Evolutionary conservation across 64 coral and sea anemone species (phyloP).

Genomic region (Montipora capricornis): DNA sequence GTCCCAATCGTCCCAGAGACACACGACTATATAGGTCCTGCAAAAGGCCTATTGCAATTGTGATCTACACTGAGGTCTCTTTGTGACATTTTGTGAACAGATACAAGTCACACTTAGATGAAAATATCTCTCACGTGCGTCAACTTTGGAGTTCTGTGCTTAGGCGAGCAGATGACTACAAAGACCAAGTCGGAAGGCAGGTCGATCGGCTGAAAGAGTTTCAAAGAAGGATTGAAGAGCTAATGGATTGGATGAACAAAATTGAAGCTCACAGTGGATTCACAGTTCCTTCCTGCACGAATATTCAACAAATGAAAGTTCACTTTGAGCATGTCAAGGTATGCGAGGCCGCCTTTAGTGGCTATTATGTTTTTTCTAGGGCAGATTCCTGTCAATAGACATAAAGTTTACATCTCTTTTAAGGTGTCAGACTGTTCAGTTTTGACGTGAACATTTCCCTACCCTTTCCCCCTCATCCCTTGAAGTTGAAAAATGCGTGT

Average conservation of each 20-base stretch:
- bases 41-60: no score
- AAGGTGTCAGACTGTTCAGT: no score
- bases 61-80: no score
- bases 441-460: no score
- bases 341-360: neutral
- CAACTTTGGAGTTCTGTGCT: conserved; percentile 75
- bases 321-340: conserved; percentile 99
- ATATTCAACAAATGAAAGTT: conserved; percentile 88
- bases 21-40: no score
- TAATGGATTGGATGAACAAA: conserved; percentile 83
- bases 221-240: conserved; percentile 50
- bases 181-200: conserved; percentile 64
- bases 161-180: conserved; percentile 74
- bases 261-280: conserved; percentile 86
- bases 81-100: neutral
- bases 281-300: conserved; percentile 68
- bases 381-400: no score
- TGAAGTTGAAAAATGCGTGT: no score
- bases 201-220: conserved; percentile 77
- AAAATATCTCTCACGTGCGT: conserved; percentile 23
- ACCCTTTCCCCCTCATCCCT: no score
- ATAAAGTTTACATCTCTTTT: no score
- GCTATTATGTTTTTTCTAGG: neutral
- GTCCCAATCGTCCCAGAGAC: no score
- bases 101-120: conserved; percentile 18